phyloP scores from a whole-genome alignment of 2,113 vertebrate species.

The Atrichornis clamosus region DNA sequence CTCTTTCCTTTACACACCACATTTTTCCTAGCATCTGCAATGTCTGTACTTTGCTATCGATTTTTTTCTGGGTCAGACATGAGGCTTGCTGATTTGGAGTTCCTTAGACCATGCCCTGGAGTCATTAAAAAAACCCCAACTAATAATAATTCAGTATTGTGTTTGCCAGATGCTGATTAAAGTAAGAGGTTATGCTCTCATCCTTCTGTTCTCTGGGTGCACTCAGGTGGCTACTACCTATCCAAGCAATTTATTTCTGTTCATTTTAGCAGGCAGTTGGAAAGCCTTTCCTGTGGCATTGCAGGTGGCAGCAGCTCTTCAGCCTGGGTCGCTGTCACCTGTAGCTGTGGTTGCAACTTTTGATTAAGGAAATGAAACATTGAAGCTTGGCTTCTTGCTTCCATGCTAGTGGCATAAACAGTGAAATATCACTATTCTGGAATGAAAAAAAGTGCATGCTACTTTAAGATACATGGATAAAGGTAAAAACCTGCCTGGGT shows the following conservation, averaged over 20 bases:
- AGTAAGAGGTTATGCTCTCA: neutral
- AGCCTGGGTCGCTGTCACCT: neutral
- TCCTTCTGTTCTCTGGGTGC: neutral
- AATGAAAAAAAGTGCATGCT: neutral
- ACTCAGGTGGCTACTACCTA: neutral
- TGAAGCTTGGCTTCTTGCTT: neutral
- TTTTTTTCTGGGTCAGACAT: neutral
- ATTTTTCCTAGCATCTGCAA: neutral
- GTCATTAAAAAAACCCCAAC: neutral
- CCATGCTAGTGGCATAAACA: neutral
- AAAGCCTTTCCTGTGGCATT: neutral
- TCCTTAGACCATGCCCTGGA: neutral
- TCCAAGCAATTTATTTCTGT: neutral
- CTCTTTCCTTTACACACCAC: neutral
- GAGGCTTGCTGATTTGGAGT: neutral
- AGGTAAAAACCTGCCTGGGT: neutral
- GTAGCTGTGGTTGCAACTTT: neutral
- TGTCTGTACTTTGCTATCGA: neutral
- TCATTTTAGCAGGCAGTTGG: neutral
- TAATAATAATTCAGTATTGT: neutral
- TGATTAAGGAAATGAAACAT: neutral
- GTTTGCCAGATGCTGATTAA: neutral
- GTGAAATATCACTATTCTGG: neutral
- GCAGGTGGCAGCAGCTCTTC: neutral
- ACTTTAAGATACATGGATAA: neutral